Base-by-base conservation (phyloP, 2,113 vertebrate genomes). In the Dromas ardeola region DNA sequence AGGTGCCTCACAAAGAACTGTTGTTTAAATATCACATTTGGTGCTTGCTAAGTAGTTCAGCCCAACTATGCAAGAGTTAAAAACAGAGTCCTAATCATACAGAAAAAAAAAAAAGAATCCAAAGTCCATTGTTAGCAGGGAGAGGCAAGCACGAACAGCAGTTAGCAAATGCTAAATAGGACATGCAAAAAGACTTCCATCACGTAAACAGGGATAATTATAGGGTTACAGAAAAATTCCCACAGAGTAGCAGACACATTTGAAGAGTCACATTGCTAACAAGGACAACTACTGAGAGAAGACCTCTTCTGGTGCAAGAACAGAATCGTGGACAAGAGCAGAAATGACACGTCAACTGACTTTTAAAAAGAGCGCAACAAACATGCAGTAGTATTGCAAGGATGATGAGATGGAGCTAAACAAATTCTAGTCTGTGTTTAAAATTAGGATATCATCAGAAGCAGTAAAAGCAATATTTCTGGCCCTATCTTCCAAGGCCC, bases 171-270 rank as follows among this genome's bases (percentile, higher is more conserved):
- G 83, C 85, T 96, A 96, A 97, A 91, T 97, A 96, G 95, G 83
- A 97, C 97, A 93, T 91, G 91, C 78, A 96, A 94, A 97, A 96
- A 94, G 42, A 89, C 85, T 96, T 92, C 93, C 93, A 96, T 96
- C 81, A 92, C 27, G 36, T 96, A 97, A 97, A 95, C 47, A 95
- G 45, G 81, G 82, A 97, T 98, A 98, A 98, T 97, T 97, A 97
- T 29, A 96, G 91, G 91, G 95, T 96, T 95, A 91, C 83, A 91
- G 71, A 94, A 87, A 89, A 97, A 91, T 97, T 97, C 95, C 88
- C 88, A 97, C 90, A 91, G 93, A 95, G 61, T 42, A 72, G 88
- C 73, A 97, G 89, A 89, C 69, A 84, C 83, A 88, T 95, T 73
- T 88, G 62, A 85, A 81, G 90, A 97, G 61, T 81, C 78, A 38